Conservation (phyloP, 2,113 vertebrate genomes). For the Amphiprion percula region DNA sequence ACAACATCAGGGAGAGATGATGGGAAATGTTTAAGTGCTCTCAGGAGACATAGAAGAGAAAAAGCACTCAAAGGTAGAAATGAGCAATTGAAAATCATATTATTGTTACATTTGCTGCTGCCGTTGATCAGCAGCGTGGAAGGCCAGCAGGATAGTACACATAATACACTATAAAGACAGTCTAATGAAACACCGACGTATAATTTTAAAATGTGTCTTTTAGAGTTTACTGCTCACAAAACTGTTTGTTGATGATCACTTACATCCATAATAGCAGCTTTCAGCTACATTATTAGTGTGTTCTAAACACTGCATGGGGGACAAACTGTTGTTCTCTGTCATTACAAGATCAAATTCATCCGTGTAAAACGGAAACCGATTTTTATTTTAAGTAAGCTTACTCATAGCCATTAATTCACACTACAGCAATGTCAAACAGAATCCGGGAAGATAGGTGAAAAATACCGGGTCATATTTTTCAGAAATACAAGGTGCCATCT, state of each 20-base stretch:
- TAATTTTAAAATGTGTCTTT: neutral
- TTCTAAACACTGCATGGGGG: neutral
- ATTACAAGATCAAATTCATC: too few relatives aligned
- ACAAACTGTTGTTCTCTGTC: too few relatives aligned
- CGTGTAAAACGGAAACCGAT: too few relatives aligned
- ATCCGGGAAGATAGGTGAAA: too few relatives aligned
- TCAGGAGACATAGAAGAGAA: conserved; percentile 5
- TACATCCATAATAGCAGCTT: too few relatives aligned
- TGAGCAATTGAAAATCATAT: neutral
- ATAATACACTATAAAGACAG: too few relatives aligned
- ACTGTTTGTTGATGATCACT: neutral
- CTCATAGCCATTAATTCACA: too few relatives aligned
- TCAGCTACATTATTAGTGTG: neutral
- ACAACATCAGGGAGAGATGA: neutral
- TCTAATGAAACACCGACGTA: neutral
- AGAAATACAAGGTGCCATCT: too few relatives aligned
- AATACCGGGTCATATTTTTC: too few relatives aligned
- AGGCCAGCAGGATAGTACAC: too few relatives aligned
- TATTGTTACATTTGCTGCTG: conserved; percentile 25
- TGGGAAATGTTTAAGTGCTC: conserved; percentile 28
- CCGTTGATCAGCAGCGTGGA: neutral
- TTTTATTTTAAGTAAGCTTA: too few relatives aligned
- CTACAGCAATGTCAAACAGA: too few relatives aligned
- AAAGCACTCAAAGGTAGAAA: conserved; percentile 2
- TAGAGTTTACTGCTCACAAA: neutral